Conservation (phyloP, 2,113 vertebrate species). For the Atrichornis clamosus region DNA sequence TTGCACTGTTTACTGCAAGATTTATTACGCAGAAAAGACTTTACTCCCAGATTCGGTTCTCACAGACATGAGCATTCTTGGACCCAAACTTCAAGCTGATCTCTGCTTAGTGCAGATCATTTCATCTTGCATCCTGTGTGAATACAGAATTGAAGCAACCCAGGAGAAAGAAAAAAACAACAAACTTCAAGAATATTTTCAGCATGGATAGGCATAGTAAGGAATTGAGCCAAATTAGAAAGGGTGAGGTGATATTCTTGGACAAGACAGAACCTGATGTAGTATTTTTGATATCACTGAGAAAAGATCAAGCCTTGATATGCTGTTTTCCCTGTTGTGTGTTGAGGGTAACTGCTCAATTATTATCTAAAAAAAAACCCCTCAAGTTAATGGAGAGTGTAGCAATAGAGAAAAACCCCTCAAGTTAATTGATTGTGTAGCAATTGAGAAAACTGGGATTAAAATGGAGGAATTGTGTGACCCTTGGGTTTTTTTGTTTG, state of each 20-base stretch:
- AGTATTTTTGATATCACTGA: not conserved
- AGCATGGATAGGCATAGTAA: not conserved
- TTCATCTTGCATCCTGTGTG: not conserved
- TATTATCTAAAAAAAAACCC: not conserved
- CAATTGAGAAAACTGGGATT: not conserved
- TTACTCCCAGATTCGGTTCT: not conserved
- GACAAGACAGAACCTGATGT: constrained; percentile 29
- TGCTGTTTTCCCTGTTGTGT: not conserved
- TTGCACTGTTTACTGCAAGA: not conserved
- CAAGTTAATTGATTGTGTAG: not conserved
- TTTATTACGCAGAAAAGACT: not conserved
- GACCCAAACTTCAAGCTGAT: not conserved
- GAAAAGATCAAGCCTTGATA: not conserved
- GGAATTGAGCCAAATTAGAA: not conserved
- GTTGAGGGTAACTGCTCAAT: not conserved
- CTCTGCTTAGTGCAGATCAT: not conserved
- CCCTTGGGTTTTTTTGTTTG: not conserved
- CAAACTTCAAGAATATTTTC: not conserved
- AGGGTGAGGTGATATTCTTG: not conserved
- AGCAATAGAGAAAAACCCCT: not conserved
- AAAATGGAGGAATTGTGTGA: not conserved
- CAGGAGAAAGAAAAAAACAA: not conserved
- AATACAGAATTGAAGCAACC: not conserved
- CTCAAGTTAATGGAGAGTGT: not conserved
- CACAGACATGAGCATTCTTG: not conserved